Evolutionary conservation across 2,888 invertebrate species (phyloP).

Genomic region (Lasioglossum leucozonium): DNA sequence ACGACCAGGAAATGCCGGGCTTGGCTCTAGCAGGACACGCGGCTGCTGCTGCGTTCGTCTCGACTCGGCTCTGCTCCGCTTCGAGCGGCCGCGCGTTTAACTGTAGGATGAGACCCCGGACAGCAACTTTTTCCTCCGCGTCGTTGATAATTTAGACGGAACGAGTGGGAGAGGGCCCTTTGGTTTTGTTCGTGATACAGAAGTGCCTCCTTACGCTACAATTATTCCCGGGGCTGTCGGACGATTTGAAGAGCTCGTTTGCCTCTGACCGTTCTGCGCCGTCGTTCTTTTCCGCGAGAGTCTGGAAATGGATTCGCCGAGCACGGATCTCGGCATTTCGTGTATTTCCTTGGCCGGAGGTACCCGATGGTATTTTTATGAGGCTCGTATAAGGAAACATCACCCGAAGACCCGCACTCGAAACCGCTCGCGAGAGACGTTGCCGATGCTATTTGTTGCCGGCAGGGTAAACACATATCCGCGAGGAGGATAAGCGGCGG

Average conservation of each 20-base stretch:
- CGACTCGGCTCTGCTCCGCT: background rate
- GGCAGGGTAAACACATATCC: conserved; percentile 28
- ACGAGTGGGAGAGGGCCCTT: background rate
- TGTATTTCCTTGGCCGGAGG: background rate
- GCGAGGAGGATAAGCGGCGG: conserved; percentile 24
- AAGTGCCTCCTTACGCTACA: conserved; percentile 14
- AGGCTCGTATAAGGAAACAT: conserved; percentile 27
- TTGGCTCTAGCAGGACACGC: background rate
- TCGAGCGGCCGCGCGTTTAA: conserved; percentile 33
- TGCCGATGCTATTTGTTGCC: conserved; percentile 27
- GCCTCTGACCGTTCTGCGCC: background rate
- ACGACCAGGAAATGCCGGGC: conserved; percentile 41
- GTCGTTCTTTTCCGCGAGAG: background rate
- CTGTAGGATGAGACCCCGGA: conserved; percentile 18
- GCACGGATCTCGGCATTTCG: background rate
- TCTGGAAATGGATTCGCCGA: background rate
- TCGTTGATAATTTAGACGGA: conserved; percentile 28
- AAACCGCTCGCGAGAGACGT: conserved; percentile 6
- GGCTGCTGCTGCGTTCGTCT: background rate
- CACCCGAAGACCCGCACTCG: conserved; percentile 15
- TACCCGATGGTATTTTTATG: conserved; percentile 8
- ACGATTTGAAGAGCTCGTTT: background rate
- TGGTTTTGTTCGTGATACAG: conserved; percentile 11
- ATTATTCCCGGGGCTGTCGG: conserved; percentile 28
- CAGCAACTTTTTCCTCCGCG: conserved; percentile 28